Evolutionary conservation across 2,888 invertebrate genomes (phyloP).

Genomic region (Brachyopa scutellaris): DNA sequence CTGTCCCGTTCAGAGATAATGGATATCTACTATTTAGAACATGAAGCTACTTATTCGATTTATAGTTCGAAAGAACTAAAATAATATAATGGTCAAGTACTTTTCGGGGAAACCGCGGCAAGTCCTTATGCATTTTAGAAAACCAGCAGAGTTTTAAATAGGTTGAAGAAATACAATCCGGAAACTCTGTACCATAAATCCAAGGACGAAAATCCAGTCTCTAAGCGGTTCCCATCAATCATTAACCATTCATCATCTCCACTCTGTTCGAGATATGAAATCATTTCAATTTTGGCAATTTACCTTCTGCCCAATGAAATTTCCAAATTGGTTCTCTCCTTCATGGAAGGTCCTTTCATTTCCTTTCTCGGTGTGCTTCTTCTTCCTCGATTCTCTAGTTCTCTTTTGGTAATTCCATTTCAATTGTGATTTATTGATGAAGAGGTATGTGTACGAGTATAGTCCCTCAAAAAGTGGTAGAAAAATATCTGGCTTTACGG

Average conservation of each 20-base stretch:
- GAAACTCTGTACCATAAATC: no score
- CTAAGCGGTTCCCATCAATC: conserved; percentile 44
- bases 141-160: no score
- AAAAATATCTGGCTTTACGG: conserved; percentile 30
- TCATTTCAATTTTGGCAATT: conserved; percentile 67
- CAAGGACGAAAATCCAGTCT: neutral
- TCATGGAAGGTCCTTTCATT: conserved; percentile 13
- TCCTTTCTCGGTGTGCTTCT: conserved; percentile 2
- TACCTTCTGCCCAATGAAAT: conserved; percentile 59
- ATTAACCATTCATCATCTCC: conserved; percentile 58
- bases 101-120: no score
- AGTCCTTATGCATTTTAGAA: no score
- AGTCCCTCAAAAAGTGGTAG: conserved; percentile 9
- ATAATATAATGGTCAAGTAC: no score
- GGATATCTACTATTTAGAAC: no score
- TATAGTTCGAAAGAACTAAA: no score
- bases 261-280: conserved; percentile 43
- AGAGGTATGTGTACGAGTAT: conserved; percentile 6
- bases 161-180: no score
- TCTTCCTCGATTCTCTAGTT: neutral
- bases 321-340: conserved; percentile 52
- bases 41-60: no score
- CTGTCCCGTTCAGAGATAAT: no score
- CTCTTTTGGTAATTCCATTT: conserved; percentile 52
- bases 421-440: conserved; percentile 71